These are phyloP conservation scores for Cryptoblepharus egeriae DNA, from an alignment of 2,797 vertebrate species.

Conservation along the genomic window DNA sequence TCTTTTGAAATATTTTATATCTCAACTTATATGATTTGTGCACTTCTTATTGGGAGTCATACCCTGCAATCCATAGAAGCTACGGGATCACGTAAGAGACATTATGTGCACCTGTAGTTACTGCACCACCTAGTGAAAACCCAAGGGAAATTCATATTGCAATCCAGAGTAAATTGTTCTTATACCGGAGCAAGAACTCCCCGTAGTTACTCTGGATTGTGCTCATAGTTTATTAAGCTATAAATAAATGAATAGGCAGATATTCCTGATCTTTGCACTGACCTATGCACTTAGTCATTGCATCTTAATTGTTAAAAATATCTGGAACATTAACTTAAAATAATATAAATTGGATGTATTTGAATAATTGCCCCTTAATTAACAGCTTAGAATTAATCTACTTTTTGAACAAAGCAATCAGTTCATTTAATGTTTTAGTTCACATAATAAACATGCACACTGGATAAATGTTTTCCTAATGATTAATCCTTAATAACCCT, in stretches of 20 bases:
- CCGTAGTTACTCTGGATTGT: no score
- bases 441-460: constrained; percentile 19
- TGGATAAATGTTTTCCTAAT: constrained; percentile 48
- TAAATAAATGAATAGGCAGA: background rate
- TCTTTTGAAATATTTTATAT: background rate
- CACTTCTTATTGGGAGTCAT: no score
- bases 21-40: background rate
- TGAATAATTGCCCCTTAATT: constrained; percentile 46
- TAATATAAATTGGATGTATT: constrained; percentile 20
- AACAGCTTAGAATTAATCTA: constrained; percentile 50
- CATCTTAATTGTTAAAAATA: constrained; percentile 39
- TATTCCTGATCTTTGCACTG: constrained; percentile 26
- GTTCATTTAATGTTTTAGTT: constrained; percentile 42
- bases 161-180: no score
- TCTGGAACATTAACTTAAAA: constrained; percentile 13
- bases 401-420: constrained; percentile 35
- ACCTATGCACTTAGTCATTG: constrained; percentile 9
- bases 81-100: no score
- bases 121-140: no score
- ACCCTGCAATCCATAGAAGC: no score
- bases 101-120: no score
- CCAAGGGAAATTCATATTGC: no score
- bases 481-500: constrained; percentile 42
- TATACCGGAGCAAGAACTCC: no score
- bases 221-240: background rate